Evolutionary conservation across 2,113 vertebrate species (phyloP).

Genomic region (Crotophaga sulcirostris): DNA sequence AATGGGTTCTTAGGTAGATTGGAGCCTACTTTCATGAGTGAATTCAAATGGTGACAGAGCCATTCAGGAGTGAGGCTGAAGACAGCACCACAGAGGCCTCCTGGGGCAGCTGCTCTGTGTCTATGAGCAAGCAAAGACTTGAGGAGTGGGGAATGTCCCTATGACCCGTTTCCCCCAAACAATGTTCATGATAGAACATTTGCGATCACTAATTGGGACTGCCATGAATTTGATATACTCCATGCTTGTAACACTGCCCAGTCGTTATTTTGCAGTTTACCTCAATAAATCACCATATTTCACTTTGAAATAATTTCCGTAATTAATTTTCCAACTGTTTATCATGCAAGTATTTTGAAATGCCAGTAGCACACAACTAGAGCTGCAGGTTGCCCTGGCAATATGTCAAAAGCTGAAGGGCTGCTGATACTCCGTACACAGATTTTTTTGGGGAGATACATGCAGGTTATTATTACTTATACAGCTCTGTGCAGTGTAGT

Average conservation of each 20-base stretch:
- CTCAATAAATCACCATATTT: not conserved
- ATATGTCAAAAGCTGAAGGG: not conserved
- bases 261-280: not conserved
- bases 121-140: not conserved
- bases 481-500: not conserved
- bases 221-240: not conserved
- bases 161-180: accelerated
- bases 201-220: not conserved
- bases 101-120: not conserved
- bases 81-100: not conserved
- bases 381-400: not conserved
- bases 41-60: not conserved
- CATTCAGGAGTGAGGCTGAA: not conserved
- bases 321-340: not conserved
- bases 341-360: not conserved
- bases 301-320: not conserved
- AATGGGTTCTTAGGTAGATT: not conserved
- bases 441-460: not conserved
- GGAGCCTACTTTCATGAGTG: not conserved
- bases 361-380: not conserved
- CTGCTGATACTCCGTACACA: not conserved
- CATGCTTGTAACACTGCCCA: not conserved
- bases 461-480: not conserved
- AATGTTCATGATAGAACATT: not conserved
- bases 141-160: not conserved